Base-by-base conservation (phyloP, 1,140 invertebrate genomes). In the Zaprionus taronus region DNA sequence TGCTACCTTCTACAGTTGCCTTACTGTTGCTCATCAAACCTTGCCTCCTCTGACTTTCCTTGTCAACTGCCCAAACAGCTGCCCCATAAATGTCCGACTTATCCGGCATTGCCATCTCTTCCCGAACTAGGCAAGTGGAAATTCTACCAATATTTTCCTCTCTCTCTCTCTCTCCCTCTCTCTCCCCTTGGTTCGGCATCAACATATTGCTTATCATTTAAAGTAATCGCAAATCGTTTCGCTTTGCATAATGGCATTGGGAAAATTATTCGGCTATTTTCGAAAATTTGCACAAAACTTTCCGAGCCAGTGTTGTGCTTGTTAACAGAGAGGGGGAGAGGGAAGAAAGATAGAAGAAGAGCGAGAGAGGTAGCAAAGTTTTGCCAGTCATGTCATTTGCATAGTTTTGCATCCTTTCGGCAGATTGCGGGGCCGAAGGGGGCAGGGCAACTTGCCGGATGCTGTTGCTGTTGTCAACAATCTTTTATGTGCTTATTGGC, bases 401-500 rank as follows among this genome's bases (percentile, higher is more conserved):
- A 89, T 89, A 90, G 83, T 87, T 86, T 85, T 86, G 75, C 72
- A 74, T 63, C 72, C 72, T 63, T 76, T 73, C 20, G 17, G 22
- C 47, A 24, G 20, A 24, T 51, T 51, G 20, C 9, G 47, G 47
- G 47, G 34, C 14, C 4, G 15, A 0, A 0, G n/a, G 22, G 15
- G 17, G 4, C n/a, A 11, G 51, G 28, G 34, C 44, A 22, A 31
- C 36, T 28, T 67, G 69, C 64, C 70, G 77, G 63, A 70, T 79
- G 81, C 66, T 72, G 57, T 83, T 83, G 83, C 83, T 79, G 83
- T 85, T 89, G 84, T 89, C 84, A 87, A 87, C 85, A 87, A 89
- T 89, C 85, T 90, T 89, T 89, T 89, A 90, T 83, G 77, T 89
- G 85, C 78, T 81, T 80, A 84, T 90, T 83, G 85, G 84, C 85